Percentiles rank a stretch among this genome's conserved stretches.
These are phyloP conservation scores for Drosophila trichaetosa DNA, from an alignment of 2,888 invertebrate genomes.

Conservation along the genomic window DNA sequence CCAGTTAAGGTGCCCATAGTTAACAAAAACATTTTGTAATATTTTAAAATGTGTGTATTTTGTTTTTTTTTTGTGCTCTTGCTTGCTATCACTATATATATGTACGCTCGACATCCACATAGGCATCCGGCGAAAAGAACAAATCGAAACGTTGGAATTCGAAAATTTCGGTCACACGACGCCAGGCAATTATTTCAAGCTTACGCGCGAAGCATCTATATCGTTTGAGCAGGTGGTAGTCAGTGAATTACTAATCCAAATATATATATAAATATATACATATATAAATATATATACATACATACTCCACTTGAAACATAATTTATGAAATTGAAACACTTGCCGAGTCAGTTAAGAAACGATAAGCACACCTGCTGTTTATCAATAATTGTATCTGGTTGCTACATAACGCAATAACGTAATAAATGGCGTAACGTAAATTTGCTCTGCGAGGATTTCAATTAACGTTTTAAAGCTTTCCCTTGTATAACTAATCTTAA, in stretches of 20 bases:
- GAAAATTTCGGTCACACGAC: constrained; percentile 93
- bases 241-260: constrained; percentile 53
- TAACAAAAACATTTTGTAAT: constrained; percentile 43
- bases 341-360: not conserved
- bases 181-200: constrained; percentile 98
- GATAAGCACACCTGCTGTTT: not conserved
- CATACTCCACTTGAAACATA: constrained; percentile 5
- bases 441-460: constrained; percentile 8
- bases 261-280: not conserved
- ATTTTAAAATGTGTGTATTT: constrained; percentile 11
- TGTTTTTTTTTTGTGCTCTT: constrained; percentile 12
- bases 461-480: constrained; percentile 16
- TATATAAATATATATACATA: constrained; percentile 5
- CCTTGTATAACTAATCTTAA: constrained; percentile 22
- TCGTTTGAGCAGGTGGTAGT: constrained; percentile 93
- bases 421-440: not conserved
- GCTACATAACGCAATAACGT: not conserved
- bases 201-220: constrained; percentile 97
- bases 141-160: constrained; percentile 91
- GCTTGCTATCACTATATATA: constrained; percentile 60
- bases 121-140: constrained; percentile 92
- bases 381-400: not conserved
- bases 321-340: not conserved
- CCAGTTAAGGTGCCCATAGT: constrained; percentile 47
- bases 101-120: constrained; percentile 72